Evolutionary conservation across 2,113 vertebrate species (phyloP), one percentile per base, ranked within the genome.

Genomic region (Rhynchomys soricoides): DNA sequence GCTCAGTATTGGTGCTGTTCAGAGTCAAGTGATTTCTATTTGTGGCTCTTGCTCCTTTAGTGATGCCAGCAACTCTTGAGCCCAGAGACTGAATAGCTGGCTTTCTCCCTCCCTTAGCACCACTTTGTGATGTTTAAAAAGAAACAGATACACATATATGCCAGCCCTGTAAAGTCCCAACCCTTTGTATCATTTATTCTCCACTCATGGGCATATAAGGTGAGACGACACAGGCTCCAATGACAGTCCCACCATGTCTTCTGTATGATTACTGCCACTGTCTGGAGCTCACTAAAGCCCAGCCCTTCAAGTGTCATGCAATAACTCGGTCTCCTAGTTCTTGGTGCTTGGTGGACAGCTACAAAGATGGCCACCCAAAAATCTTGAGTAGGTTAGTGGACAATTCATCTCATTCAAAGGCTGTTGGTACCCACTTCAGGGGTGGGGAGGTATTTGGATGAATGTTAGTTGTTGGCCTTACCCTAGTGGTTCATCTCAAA

Each of bases 401-500:
- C 92, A 64, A 37, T 17, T 34, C 29, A 12, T 48, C 82, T 92
- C 64, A 31, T 74, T 94, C 55, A 16, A 43, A 89, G n/a, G n/a
- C 45, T 77, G 0, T 75, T 75, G 31, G 64, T 62, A 34, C 79
- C n/a, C 74, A 62, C 0, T 9, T 16, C 4, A 11, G 0, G 0
- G 0, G 16, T 55, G 34, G 19, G 34, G 34, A 19, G 78, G 37
- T 13, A 15, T 93, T 83, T 43, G 50, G 55, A 17, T 82, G 34
- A 90, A 62, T 5, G 29, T 24, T 7, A n/a, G 77, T 92, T 92
- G 12, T 78, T 5, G 89, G 59, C 79, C n/a, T 78, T 93, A 29
- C 8, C 40, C 29, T 92, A 59, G 26, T 57, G 86, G 12, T 31
- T 93, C 45, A 22, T 66, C 78, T 96, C 55, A 97, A 55, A 91